Percentiles rank a stretch among this genome's conserved stretches.
phyloP scores from a whole-genome alignment of 2,113 vertebrate genomes.

The Microcebus murinus region DNA sequence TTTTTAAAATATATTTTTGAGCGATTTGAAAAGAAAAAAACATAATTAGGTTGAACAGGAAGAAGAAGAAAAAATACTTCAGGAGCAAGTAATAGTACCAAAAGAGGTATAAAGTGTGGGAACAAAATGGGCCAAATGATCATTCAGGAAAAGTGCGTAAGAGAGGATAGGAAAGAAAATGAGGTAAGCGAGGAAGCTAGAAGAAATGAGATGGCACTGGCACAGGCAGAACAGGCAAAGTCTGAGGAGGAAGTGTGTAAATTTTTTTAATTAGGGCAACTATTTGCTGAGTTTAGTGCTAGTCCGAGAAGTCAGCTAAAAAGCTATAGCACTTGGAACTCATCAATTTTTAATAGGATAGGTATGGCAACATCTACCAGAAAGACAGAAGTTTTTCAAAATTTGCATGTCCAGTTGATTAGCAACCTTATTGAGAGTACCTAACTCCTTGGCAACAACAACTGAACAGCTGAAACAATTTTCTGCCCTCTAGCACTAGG shows the following conservation, averaged over 20 bases:
- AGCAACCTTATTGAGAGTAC: not conserved
- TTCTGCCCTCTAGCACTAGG: not conserved
- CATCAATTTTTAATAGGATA: not conserved
- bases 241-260: not conserved
- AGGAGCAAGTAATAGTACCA: not conserved
- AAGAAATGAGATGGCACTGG: not conserved
- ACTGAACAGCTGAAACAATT: not conserved
- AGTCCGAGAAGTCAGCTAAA: constrained; percentile 6
- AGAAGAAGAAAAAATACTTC: constrained; percentile 41
- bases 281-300: not conserved
- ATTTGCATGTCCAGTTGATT: not conserved
- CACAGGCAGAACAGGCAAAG: not conserved
- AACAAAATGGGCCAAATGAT: not conserved
- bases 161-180: not conserved
- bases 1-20: constrained; percentile 23
- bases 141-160: not conserved
- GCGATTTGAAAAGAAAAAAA: not conserved
- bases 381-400: constrained; percentile 16
- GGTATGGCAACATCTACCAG: not conserved
- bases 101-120: not conserved
- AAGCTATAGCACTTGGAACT: not conserved
- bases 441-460: not conserved
- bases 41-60: not conserved
- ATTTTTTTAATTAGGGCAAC: not conserved
- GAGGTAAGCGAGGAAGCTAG: not conserved